Conservation (phyloP, 2,113 vertebrate genomes). For the Syngnathus scovelli region DNA sequence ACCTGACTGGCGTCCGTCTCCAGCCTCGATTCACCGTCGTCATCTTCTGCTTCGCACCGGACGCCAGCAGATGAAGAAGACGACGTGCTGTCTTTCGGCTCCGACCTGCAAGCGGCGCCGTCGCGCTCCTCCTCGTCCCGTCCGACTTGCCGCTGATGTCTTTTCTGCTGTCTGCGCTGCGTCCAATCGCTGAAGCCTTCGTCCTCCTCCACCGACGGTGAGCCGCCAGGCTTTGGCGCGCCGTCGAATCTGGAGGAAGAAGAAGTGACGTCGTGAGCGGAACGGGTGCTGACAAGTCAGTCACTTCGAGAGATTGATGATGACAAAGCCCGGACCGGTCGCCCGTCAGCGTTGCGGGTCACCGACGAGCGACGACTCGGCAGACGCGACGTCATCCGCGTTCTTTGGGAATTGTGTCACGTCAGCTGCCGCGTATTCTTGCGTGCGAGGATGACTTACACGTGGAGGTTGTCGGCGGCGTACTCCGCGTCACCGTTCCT, state of each 20-base stretch:
- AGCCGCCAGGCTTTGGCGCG: constrained; percentile 63
- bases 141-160: constrained; percentile 54
- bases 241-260: constrained; percentile 57
- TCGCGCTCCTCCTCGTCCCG: constrained; percentile 30
- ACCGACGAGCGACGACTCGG: constrained; percentile 13
- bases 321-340: no score
- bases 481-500: constrained; percentile 30
- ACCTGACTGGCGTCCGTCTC: constrained; percentile 21
- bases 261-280: no score
- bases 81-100: background rate
- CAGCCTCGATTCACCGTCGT: constrained; percentile 12
- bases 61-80: constrained; percentile 8
- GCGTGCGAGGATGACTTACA: background rate
- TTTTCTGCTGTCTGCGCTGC: constrained; percentile 75
- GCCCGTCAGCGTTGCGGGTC: no score
- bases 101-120: constrained; percentile 1
- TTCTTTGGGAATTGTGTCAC: constrained; percentile 57
- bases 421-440: constrained; percentile 42
- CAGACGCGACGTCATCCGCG: constrained; percentile 43
- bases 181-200: constrained; percentile 95
- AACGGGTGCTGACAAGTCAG: no score
- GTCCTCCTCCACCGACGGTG: constrained; percentile 79
- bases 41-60: constrained; percentile 32
- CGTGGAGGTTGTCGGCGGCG: constrained; percentile 8
- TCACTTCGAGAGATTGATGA: no score